Base-by-base conservation (phyloP, 2,888 invertebrate species). In the Ophioninae sp. region DNA sequence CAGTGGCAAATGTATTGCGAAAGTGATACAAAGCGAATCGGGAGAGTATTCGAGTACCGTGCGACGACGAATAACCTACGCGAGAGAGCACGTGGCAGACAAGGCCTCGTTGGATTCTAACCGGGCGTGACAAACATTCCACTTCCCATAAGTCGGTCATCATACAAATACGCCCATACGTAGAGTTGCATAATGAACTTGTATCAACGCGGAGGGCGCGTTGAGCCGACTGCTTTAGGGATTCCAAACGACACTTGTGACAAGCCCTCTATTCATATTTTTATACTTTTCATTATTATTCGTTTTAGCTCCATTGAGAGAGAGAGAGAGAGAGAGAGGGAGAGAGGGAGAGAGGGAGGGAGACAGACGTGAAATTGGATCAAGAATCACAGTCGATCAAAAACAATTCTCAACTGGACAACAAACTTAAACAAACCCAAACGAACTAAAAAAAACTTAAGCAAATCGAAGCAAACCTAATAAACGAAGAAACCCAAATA, bases 101-200 rank as follows among this genome's bases (percentile, higher is more conserved):
- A 57, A 82, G 77, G 75, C 83, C 82, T 83, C 81, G 83, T 80
- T 85, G 79, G 79, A 83, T 65, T 82, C 83, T 78, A 77, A 68
- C 77, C 83, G 83, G 82, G 83, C 83, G 85, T 83, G 83, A 85
- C 83, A 82, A 80, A 75, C 81, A 86, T 84, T 83, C 85, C 80
- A 72, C 70, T 74, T 81, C 75, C 7, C 82, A 81, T 77, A 86
- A 86, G 85, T 81, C 83, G 85, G 81, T 82, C 83, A 82, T 80
- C 85, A 68, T 81, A 80, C 85, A 68, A 79, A 80, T 72, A 74
- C 75, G 74, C 74, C 76, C 67, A 67, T 69, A 77, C 72, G 37
- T 30, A 2, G 3, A 79, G 64, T 85, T 85, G 82, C 82, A 84
- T 82, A 70, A 84, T 82, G 50, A 77, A 61, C 50, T 17, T 72